These are phyloP conservation scores for Plectropomus leopardus DNA, from an alignment of 2,113 vertebrate species.

Conservation along the genomic window DNA sequence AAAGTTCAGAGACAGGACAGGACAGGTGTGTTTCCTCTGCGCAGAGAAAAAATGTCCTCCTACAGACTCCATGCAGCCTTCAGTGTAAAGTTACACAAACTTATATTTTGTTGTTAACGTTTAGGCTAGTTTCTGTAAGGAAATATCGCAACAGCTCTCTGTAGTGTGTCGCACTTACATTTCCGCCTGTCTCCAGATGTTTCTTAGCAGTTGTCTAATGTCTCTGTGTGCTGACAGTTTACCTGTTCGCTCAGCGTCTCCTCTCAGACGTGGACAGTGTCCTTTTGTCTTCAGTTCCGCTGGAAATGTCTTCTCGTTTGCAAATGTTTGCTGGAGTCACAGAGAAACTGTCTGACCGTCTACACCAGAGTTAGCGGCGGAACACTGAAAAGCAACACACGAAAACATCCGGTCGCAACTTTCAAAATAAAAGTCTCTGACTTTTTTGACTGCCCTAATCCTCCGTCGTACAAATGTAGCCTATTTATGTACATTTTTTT, in stretches of 20 bases:
- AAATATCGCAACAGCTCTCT: neutral
- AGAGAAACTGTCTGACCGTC: neutral
- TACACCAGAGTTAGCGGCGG: too few species aligned
- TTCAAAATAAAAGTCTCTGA: slow-evolving; percentile 26
- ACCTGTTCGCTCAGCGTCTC: neutral
- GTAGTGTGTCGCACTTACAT: neutral
- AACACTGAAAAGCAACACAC: neutral
- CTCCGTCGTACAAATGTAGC: too few species aligned
- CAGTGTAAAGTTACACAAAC: too few species aligned
- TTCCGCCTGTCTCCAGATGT: neutral
- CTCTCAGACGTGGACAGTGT: neutral
- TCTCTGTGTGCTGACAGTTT: neutral
- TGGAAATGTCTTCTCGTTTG: too few species aligned
- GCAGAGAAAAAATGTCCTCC: too few species aligned
- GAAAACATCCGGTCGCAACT: neutral
- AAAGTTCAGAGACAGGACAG: too few species aligned
- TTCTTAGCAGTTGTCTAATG: too few species aligned
- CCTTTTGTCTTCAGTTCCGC: neutral
- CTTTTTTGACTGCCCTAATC: too few species aligned
- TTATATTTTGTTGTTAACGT: too few species aligned
- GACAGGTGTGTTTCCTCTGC: too few species aligned
- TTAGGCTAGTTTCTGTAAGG: neutral
- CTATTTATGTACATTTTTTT: too few species aligned
- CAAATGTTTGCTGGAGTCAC: neutral
- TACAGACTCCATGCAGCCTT: too few species aligned